These are phyloP conservation scores for Drosophila peninsularis DNA, from an alignment of 2,888 invertebrate species.

Conservation along the genomic window DNA sequence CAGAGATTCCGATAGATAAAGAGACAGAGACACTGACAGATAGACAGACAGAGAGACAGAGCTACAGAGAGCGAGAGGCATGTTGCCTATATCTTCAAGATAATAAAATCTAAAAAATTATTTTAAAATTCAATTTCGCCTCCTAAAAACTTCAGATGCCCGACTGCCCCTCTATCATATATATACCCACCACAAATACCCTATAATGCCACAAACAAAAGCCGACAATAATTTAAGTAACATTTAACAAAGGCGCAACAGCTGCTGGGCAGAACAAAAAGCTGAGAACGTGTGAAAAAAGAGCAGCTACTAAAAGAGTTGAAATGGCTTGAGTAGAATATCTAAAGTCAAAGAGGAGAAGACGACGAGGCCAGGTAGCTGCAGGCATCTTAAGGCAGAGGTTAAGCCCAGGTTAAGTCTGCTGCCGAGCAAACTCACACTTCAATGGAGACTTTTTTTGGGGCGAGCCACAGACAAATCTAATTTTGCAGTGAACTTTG, in stretches of 20 bases:
- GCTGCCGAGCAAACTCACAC: constrained; percentile 35
- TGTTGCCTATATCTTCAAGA: too few species aligned
- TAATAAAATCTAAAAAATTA: too few species aligned
- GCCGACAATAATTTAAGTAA: constrained; percentile 23
- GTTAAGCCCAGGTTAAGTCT: constrained; percentile 56
- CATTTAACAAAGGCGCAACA: constrained; percentile 23
- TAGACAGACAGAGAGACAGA: too few species aligned
- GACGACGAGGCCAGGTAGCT: constrained; percentile 6
- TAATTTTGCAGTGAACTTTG: constrained; percentile 66
- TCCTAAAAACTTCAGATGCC: background rate
- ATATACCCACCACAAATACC: background rate
- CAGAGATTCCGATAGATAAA: too few species aligned
- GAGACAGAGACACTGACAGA: too few species aligned
- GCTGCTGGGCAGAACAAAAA: constrained; percentile 16
- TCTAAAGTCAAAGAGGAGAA: background rate
- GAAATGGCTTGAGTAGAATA: constrained; percentile 1
- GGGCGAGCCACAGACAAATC: constrained; percentile 46
- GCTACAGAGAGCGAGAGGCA: background rate
- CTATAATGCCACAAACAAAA: background rate
- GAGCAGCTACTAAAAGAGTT: constrained; percentile 48
- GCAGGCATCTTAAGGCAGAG: constrained; percentile 42
- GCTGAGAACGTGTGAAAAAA: constrained; percentile 69
- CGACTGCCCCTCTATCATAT: background rate
- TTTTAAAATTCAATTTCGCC: too few species aligned
- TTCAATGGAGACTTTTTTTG: constrained; percentile 61